Evolutionary conservation across 2,113 vertebrate species (phyloP).

Genomic region (Indri indri): DNA sequence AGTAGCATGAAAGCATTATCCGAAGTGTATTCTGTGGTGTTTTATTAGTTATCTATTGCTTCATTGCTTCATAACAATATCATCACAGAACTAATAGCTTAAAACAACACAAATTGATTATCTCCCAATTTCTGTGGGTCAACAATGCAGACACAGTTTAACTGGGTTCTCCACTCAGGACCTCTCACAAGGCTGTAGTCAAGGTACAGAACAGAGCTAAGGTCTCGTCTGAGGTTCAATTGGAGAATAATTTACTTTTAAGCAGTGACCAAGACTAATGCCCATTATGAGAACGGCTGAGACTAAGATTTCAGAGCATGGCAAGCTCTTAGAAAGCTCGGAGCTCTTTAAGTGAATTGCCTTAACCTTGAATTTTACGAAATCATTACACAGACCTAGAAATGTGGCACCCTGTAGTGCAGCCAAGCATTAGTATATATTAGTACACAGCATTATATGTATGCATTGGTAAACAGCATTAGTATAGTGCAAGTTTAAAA

Average conservation of each 20-base stretch:
- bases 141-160: background rate
- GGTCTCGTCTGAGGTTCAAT: accelerated
- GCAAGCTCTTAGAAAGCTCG: accelerated
- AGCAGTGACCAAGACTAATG: accelerated
- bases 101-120: background rate
- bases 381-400: no score
- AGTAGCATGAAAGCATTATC: background rate
- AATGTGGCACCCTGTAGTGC: no score
- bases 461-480: no score
- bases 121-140: background rate
- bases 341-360: no score
- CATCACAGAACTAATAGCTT: background rate
- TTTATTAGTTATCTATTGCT: background rate
- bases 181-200: background rate
- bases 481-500: no score
- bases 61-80: background rate
- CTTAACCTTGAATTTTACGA: no score
- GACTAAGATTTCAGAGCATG: background rate
- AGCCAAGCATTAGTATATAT: no score
- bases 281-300: background rate
- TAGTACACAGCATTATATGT: no score
- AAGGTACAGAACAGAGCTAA: background rate
- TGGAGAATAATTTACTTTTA: background rate
- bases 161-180: accelerated
- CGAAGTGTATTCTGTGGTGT: background rate